These are phyloP conservation scores for Mormyrus lacerda DNA, from an alignment of 2,113 vertebrate genomes.

Conservation along the genomic window DNA sequence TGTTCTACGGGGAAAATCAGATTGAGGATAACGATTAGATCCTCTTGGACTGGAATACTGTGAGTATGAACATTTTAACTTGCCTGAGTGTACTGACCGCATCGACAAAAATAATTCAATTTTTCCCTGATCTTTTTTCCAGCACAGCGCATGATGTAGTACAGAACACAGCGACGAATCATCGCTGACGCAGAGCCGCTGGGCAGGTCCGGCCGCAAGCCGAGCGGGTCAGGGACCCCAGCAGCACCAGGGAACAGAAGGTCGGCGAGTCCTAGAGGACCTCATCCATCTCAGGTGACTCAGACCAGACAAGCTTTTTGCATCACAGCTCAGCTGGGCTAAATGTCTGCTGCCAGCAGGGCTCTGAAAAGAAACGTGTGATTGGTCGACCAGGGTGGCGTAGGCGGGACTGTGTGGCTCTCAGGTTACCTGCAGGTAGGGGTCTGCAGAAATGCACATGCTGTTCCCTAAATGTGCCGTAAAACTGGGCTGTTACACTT, in stretches of 20 bases:
- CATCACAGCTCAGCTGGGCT: background rate
- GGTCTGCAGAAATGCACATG: background rate
- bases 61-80: background rate
- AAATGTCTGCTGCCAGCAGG: background rate
- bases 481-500: background rate
- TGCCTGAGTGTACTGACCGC: conserved; percentile 9
- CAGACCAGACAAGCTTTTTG: background rate
- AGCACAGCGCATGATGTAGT: background rate
- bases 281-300: background rate
- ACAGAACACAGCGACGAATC: background rate
- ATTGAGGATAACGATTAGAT: conserved; percentile 4
- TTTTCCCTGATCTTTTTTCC: conserved; percentile 1
- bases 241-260: background rate
- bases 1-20: background rate
- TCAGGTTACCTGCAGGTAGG: background rate
- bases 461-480: background rate
- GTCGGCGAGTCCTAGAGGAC: background rate
- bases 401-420: background rate
- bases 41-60: conserved; percentile 16
- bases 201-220: background rate
- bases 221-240: too few species aligned
- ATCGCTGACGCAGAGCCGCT: background rate
- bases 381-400: background rate
- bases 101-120: background rate
- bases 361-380: background rate